phyloP scores from a whole-genome alignment of 2,888 invertebrate species.

The Amphipyra tragopoginis region DNA sequence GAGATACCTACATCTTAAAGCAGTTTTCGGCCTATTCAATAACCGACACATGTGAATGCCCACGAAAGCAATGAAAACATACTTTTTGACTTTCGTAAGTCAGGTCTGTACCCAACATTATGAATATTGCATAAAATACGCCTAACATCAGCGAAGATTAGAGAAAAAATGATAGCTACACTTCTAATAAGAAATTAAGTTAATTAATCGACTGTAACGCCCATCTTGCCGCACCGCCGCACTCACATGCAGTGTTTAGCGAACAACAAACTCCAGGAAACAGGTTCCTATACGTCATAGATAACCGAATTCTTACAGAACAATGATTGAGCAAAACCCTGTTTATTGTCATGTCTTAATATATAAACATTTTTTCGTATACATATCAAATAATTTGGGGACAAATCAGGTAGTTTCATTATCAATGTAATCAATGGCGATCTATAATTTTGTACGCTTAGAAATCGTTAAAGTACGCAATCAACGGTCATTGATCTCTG shows the following conservation, averaged over 20 bases:
- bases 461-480: slow-evolving; percentile 54
- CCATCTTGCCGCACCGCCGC: slow-evolving; percentile 21
- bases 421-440: slow-evolving; percentile 56
- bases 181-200: slow-evolving; percentile 18
- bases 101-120: not conserved
- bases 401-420: slow-evolving; percentile 65
- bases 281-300: slow-evolving; percentile 67
- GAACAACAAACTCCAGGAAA: slow-evolving; percentile 48
- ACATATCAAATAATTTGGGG: slow-evolving; percentile 82
- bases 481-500: slow-evolving; percentile 59
- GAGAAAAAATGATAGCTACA: not conserved
- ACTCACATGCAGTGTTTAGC: slow-evolving; percentile 14
- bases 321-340: slow-evolving; percentile 78
- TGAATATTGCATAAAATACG: not conserved
- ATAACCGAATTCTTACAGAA: slow-evolving; percentile 63
- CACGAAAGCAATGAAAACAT: not conserved
- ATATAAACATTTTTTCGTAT: slow-evolving; percentile 73
- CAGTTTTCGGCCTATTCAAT: too few relatives aligned
- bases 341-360: slow-evolving; percentile 55
- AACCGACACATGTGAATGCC: too few relatives aligned
- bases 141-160: not conserved
- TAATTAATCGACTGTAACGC: slow-evolving; percentile 3
- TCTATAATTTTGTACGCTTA: slow-evolving; percentile 65
- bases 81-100: not conserved
- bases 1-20: not conserved